Evolutionary conservation across 2,113 vertebrate genomes (phyloP).

Genomic region (Egretta garzetta): DNA sequence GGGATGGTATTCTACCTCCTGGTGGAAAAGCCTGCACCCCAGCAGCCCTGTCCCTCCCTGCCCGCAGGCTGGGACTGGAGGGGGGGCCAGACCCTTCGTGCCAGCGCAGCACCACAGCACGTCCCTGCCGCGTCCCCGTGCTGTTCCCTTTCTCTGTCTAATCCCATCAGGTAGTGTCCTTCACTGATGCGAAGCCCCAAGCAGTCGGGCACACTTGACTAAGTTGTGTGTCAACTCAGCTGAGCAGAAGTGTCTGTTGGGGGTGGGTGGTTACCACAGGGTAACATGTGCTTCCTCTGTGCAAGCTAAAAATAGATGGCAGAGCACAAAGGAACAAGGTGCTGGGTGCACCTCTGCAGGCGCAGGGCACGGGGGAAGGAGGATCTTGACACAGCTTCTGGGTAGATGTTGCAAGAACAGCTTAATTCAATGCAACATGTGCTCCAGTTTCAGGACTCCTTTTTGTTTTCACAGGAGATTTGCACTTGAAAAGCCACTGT

Average conservation of each 20-base stretch:
- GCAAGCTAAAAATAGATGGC: not conserved
- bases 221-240: not conserved
- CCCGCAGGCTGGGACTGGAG: not conserved
- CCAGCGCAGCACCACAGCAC: fast-evolving
- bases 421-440: not conserved
- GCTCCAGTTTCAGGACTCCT: not conserved
- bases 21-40: not conserved
- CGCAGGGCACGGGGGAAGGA: not conserved
- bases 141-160: not conserved
- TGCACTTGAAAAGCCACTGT: slow-evolving; percentile 57
- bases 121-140: not conserved
- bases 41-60: not conserved
- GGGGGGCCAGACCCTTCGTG: not conserved
- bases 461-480: slow-evolving; percentile 10
- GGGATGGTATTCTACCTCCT: not conserved
- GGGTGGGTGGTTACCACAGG: not conserved
- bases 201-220: not conserved
- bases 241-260: not conserved
- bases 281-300: not conserved
- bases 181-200: not conserved
- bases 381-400: not conserved
- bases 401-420: not conserved
- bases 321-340: not conserved
- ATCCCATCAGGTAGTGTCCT: not conserved
- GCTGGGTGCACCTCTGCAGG: not conserved